Percentiles rank a stretch among this genome's conserved stretches.
Conservation (phyloP, 2,888 invertebrate species). For the Globia sparganii region DNA sequence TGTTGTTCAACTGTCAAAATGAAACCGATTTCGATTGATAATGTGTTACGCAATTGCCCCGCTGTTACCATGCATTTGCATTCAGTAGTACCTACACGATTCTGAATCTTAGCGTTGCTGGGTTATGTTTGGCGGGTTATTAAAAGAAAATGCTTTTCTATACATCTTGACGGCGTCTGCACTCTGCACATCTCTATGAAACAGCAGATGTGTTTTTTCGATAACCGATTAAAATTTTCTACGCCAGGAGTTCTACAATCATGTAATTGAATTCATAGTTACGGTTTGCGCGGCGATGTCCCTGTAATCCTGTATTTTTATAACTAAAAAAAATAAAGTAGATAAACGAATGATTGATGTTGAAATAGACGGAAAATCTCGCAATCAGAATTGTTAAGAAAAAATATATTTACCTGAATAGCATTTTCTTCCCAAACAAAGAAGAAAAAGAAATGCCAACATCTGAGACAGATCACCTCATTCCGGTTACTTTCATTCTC, state of each 20-base stretch:
- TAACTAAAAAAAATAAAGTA: not conserved
- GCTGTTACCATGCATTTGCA: too few species aligned
- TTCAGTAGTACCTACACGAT: too few species aligned
- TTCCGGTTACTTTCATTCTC: conserved; percentile 23
- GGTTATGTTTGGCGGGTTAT: too few species aligned
- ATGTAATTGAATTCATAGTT: not conserved
- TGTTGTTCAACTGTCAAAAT: too few species aligned
- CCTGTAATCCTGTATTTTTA: not conserved
- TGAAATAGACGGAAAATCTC: not conserved
- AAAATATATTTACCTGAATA: not conserved
- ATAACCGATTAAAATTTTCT: not conserved
- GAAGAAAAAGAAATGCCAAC: conserved; percentile 9
- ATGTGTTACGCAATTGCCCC: too few species aligned
- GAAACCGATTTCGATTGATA: too few species aligned
- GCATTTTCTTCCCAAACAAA: conserved; percentile 4
- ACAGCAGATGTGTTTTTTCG: not conserved
- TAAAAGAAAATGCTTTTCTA: too few species aligned
- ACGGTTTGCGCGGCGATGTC: too few species aligned
- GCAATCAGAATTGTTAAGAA: not conserved
- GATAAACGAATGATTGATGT: not conserved
- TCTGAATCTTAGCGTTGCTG: too few species aligned
- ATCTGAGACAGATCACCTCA: conserved; percentile 29
- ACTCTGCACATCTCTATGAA: too few species aligned
- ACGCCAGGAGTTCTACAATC: not conserved
- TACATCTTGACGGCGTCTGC: too few species aligned